phyloP scores from a whole-genome alignment of 2,888 invertebrate species.

The Mantis religiosa region DNA sequence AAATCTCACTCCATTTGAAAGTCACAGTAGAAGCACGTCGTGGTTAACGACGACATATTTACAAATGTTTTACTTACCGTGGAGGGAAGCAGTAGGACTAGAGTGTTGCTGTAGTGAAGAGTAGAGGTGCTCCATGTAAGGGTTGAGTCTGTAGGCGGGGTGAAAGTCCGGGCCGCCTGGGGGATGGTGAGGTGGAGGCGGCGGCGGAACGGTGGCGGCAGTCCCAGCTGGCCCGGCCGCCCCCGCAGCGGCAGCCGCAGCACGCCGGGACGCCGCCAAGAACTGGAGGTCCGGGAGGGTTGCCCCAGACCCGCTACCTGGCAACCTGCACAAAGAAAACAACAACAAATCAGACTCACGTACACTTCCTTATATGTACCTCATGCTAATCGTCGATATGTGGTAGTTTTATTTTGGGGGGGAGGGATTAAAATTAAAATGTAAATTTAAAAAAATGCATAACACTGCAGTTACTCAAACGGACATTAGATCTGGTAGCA shows the following conservation, averaged over 20 bases:
- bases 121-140: conserved; percentile 75
- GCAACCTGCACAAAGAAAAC: conserved; percentile 7
- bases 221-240: conserved; percentile 34
- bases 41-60: no score
- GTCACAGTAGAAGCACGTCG: no score
- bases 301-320: conserved; percentile 12
- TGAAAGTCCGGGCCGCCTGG: conserved; percentile 55
- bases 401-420: no score
- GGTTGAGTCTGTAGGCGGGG: conserved; percentile 66
- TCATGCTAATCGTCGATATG: no score
- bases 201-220: conserved; percentile 49
- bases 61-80: conserved; percentile 65
- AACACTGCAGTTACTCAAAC: no score
- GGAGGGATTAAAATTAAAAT: no score
- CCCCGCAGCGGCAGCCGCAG: conserved; percentile 35
- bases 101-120: conserved; percentile 59
- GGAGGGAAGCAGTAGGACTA: conserved; percentile 63
- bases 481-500: no score
- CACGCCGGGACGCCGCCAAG: conserved; percentile 34
- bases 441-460: no score
- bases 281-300: conserved; percentile 36
- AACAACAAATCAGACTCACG: no score
- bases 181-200: conserved; percentile 52
- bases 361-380: no score
- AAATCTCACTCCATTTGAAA: no score